Base-by-base conservation (phyloP, 2,888 invertebrate genomes). In the Drosophila aldrichi region DNA sequence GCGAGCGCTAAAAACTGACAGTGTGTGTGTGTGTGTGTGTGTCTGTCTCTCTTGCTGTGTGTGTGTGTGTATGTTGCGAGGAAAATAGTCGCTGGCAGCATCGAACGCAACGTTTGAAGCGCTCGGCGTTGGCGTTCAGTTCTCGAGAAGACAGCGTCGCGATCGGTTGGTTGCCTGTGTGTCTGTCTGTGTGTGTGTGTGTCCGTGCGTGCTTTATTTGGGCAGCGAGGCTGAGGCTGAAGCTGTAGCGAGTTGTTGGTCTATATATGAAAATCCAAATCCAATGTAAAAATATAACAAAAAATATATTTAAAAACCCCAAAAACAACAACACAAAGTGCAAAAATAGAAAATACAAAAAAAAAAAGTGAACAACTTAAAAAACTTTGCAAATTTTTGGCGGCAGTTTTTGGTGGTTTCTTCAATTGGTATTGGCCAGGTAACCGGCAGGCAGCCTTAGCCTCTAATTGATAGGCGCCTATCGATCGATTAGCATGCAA, bases 61-160 rank as follows among this genome's bases (percentile, higher is more conserved):
- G 22, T 58, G 44, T 46, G 34, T 22, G 20, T 22, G 46, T 66
- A 32, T 32, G 32, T 63, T 78, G 84, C 77, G 79, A 72, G 78
- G 72, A 76, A 83, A 81, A 82, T 66, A 81, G 78, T 74, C 77
- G 73, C 74, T 59, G 51, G 22, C 61, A 56, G 71, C 70, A 63
- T 66, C 66, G 66, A 66, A 65, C 65, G 80, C 74, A 72, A 72
- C 81, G 71, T 80, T 71, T 57, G 73, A 74, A 71, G 77, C 81
- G 81, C 69, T 79, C 68, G 66, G 71, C 73, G 77, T 79, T 76
- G 81, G 80, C 74, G 77, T 74, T 83, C 84, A 86, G 84, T 85
- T 84, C 87, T 86, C 82, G 81, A 77, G 77, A 69, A 84, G 84
- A 81, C 84, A 58, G 74, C 87, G 82, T 51, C 72, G 76, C 84